phyloP scores from a whole-genome alignment of 2,888 invertebrate species.

The Mechanitis mazaeus region DNA sequence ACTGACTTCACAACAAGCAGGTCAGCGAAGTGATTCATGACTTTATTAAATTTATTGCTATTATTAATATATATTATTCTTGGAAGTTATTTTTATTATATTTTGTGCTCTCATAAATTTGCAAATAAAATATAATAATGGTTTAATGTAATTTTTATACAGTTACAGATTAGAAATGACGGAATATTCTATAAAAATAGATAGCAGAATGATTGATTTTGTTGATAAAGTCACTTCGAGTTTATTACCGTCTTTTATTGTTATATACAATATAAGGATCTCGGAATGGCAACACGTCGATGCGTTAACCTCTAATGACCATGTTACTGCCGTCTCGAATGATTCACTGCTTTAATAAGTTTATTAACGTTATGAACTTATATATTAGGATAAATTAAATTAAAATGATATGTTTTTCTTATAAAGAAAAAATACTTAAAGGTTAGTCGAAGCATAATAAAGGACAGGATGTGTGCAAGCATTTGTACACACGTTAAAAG shows the following conservation, averaged over 20 bases:
- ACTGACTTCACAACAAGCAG: too few relatives aligned
- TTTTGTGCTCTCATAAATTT: too few relatives aligned
- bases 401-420: too few relatives aligned
- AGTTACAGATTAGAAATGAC: too few relatives aligned
- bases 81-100: too few relatives aligned
- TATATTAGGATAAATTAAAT: neutral
- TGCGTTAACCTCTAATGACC: neutral
- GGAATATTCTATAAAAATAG: neutral
- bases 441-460: constrained; percentile 26
- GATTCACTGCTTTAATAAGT: neutral
- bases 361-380: neutral
- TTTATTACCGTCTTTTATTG: constrained; percentile 60
- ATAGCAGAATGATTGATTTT: constrained; percentile 63
- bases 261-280: constrained; percentile 43
- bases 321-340: neutral
- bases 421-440: constrained; percentile 21
- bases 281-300: constrained; percentile 30
- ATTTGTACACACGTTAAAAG: constrained; percentile 37
- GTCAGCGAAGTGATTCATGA: too few relatives aligned
- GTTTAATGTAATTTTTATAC: too few relatives aligned
- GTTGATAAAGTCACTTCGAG: constrained; percentile 52
- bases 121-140: too few relatives aligned
- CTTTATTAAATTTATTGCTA: too few relatives aligned
- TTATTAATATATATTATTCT: too few relatives aligned
- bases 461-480: constrained; percentile 29